Conservation (phyloP, 2,888 invertebrate species). For the Liopterus haemorrhoidalis region DNA sequence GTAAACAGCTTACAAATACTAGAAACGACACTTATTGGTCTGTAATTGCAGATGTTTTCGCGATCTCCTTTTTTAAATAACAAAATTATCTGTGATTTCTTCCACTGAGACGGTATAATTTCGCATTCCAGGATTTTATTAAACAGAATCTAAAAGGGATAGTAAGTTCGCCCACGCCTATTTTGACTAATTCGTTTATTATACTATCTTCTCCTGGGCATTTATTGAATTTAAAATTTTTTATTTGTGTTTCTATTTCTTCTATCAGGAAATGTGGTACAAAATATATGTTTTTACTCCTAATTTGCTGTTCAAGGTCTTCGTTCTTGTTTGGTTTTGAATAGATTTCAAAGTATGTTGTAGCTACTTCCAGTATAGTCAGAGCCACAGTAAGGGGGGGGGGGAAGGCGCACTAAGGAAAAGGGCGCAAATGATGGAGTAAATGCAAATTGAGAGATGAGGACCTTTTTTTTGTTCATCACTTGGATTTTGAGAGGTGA, state of each 20-base stretch:
- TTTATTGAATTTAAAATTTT: neutral
- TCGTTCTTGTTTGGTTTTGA: neutral
- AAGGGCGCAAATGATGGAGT: no score
- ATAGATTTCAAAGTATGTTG: conserved; percentile 1
- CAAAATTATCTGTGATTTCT: neutral
- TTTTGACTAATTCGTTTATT: neutral
- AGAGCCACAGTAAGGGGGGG: no score
- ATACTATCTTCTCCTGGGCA: neutral
- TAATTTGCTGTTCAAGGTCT: no score
- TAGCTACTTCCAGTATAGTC: neutral
- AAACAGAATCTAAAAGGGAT: neutral
- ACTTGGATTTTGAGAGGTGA: no score
- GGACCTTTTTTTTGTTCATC: no score
- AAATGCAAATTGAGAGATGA: no score
- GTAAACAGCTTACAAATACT: neutral
- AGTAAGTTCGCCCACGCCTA: neutral
- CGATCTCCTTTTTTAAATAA: neutral
- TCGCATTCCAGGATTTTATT: neutral
- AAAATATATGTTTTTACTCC: neutral
- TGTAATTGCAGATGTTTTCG: neutral
- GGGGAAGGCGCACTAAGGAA: no score
- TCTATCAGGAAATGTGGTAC: neutral
- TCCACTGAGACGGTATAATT: neutral
- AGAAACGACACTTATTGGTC: neutral
- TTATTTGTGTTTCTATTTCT: neutral